Evolutionary conservation across 2,113 vertebrate species (phyloP).

Genomic region (Hassar affinis): DNA sequence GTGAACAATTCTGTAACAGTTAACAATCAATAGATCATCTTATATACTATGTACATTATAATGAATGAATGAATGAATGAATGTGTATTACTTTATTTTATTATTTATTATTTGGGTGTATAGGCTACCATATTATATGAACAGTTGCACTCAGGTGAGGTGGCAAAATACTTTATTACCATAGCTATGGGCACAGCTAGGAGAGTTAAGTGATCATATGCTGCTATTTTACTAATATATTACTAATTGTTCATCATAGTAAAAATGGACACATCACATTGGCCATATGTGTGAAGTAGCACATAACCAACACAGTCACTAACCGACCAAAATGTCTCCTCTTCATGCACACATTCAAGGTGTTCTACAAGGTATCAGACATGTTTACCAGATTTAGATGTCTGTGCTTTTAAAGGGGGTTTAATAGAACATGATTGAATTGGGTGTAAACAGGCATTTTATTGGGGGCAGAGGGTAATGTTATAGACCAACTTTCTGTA

Average conservation of each 20-base stretch:
- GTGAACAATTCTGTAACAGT: neutral
- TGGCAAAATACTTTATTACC: neutral
- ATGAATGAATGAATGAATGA: neutral
- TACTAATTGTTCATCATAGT: neutral
- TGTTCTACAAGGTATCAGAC: neutral
- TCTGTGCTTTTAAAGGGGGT: neutral
- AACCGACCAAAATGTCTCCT: neutral
- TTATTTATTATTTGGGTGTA: neutral
- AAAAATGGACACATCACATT: neutral
- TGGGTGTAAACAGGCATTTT: neutral
- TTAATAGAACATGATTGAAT: neutral
- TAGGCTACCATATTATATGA: neutral
- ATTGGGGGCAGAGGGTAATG: neutral
- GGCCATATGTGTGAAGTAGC: neutral
- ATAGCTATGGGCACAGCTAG: neutral
- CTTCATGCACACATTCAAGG: neutral
- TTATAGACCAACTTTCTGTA: neutral
- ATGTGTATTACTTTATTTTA: neutral
- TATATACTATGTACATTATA: too few species aligned
- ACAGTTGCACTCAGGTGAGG: neutral
- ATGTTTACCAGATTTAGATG: neutral
- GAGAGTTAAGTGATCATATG: neutral
- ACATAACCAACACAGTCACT: neutral
- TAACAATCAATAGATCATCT: neutral
- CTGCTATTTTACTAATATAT: neutral